A percentile compares a stretch with the other conserved stretches of the same genome.
phyloP scores from a whole-genome alignment of 2,113 vertebrate species.

The Pristiophorus japonicus region DNA sequence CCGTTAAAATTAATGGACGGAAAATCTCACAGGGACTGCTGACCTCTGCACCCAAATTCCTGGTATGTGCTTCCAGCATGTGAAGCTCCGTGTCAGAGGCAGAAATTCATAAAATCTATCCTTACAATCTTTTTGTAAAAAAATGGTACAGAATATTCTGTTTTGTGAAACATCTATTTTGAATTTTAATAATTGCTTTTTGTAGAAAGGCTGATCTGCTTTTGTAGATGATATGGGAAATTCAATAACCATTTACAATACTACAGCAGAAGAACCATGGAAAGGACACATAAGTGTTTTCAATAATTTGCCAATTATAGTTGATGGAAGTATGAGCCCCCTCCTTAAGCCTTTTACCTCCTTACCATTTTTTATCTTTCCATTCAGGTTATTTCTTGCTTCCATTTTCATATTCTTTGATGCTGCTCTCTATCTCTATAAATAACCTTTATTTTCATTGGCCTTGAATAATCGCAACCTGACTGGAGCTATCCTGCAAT shows the following conservation, averaged over 20 bases:
- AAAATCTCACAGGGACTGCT: conserved; percentile 23
- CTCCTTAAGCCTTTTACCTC: background rate
- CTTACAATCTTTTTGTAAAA: background rate
- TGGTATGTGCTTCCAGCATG: background rate
- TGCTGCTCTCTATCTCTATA: background rate
- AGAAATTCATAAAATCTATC: background rate
- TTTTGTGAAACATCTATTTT: background rate
- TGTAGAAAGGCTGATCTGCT: background rate
- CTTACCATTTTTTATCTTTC: background rate
- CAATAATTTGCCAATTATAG: background rate
- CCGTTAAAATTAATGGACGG: conserved; percentile 34
- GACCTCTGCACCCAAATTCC: conserved; percentile 11
- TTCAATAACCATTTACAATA: background rate
- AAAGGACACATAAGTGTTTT: background rate
- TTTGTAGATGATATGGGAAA: background rate
- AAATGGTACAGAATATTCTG: background rate
- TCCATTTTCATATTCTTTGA: background rate
- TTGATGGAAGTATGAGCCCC: background rate
- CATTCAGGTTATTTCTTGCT: background rate
- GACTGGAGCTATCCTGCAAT: background rate
- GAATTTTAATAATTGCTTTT: background rate
- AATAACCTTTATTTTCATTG: background rate
- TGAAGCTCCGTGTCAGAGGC: background rate
- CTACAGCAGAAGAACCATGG: background rate
- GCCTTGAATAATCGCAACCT: background rate